Evolutionary conservation across 1,140 invertebrate genomes (phyloP), one percentile per base, ranked within the genome.

Genomic region (Listronotus bonariensis): DNA sequence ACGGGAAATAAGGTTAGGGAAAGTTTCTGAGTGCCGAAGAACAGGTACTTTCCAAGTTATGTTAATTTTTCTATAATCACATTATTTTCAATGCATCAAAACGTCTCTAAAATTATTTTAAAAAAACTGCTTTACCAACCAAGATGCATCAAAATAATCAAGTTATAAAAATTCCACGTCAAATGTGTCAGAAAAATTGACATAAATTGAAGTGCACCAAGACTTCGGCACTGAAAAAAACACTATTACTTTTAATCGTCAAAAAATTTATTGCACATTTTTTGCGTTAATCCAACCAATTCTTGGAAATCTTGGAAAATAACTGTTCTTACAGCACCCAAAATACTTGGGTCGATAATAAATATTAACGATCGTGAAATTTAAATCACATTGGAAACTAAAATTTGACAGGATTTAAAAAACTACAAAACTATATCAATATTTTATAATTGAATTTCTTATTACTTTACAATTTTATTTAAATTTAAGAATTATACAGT

Each of bases 11-110:
- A 78, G 79, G 78, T 77, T 78, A 78, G 80, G 42, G 63, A 59
- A 56, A 45, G 57, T 49, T 52, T 43, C n/a, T 68, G 80, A 87
- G 87, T 88, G 88, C 88, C 87, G 87, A 89, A 89, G 87, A 89
- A 89, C 87, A 88, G 88, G 88, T 87, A 89, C 76, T 78, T 79
- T 79, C 77, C 77, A 79, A 79, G 77, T 76, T 78, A 78, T 69
- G 77, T 74, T 67, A 76, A 76, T 77, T 77, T 77, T 77, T 76
- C 74, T 74, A 68, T 67, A 45, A 59, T 43, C 55, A 69, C 42
- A 70, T 64, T 57, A 69, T 66, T 72, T 74, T 72, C 49, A 73
- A 73, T 73, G 69, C 68, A 74, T 73, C 59, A 62, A 72, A 74
- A 68, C 20, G 20, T 26, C 11, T 18, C n/a, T 26, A 40, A 43